These are phyloP conservation scores for Dreissena polymorpha DNA, from an alignment of 1,140 invertebrate species.

Conservation along the genomic window DNA sequence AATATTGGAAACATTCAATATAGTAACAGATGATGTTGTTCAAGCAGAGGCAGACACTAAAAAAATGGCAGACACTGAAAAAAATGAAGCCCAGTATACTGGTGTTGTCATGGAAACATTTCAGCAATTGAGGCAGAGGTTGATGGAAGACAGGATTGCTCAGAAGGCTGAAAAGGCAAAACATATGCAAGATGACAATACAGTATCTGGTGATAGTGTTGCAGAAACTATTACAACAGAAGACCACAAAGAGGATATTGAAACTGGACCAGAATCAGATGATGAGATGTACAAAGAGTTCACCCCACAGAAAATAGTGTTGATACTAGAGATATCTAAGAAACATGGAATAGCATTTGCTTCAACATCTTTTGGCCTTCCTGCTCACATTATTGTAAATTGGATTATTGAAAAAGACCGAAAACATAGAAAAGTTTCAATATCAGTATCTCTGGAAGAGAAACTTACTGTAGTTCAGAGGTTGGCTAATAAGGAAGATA, in stretches of 20 bases:
- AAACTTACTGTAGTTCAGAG: constrained; percentile 23
- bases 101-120: constrained; percentile 48
- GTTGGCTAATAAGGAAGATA: constrained; percentile 2
- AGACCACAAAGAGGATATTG: not conserved
- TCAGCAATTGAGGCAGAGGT: constrained; percentile 38
- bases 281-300: constrained; percentile 51
- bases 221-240: not conserved
- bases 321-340: constrained; percentile 50
- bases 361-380: constrained; percentile 45
- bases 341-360: constrained; percentile 52
- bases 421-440: constrained; percentile 37
- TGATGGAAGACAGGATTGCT: constrained; percentile 31
- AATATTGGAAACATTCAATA: no score
- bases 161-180: constrained; percentile 29
- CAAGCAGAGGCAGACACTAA: not conserved
- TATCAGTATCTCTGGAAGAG: constrained; percentile 40
- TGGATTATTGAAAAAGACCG: constrained; percentile 55
- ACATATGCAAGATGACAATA: not conserved
- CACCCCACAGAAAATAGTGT: constrained; percentile 42
- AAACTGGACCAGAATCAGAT: constrained; percentile 4
- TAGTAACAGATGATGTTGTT: not conserved
- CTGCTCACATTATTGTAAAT: constrained; percentile 41
- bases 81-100: not conserved
- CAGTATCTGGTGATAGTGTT: not conserved
- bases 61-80: not conserved